These are phyloP conservation scores for Choloepus hoffmanni DNA, from an alignment of 2,113 vertebrate species.

Conservation along the genomic window DNA sequence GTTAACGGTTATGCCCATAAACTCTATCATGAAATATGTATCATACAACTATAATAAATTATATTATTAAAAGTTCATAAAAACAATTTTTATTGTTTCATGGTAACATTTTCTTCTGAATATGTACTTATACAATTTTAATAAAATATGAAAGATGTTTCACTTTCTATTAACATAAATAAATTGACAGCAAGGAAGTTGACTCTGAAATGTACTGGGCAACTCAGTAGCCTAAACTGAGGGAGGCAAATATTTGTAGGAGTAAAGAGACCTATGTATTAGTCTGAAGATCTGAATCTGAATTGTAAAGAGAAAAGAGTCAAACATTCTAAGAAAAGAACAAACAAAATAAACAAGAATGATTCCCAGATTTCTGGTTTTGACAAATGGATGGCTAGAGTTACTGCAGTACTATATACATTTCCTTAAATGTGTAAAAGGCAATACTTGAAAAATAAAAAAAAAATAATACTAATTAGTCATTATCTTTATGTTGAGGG, in stretches of 20 bases:
- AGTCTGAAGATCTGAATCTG: constrained; percentile 13
- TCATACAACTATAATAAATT: not conserved
- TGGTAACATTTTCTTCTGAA: not conserved
- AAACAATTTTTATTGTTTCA: not conserved
- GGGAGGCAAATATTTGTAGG: not conserved
- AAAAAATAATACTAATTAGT: not conserved
- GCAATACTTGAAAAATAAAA: not conserved
- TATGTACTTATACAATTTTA: not conserved
- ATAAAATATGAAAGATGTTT: not conserved
- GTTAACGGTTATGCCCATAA: not conserved
- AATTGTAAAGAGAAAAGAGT: not conserved
- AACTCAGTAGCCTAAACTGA: not conserved
- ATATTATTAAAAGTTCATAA: not conserved
- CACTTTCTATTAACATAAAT: not conserved
- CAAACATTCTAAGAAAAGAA: constrained; percentile 1
- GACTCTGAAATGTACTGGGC: not conserved
- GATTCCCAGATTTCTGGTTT: not conserved
- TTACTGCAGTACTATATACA: not conserved
- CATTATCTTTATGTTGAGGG: not conserved
- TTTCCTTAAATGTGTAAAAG: constrained; percentile 7
- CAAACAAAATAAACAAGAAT: not conserved
- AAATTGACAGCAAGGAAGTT: not conserved
- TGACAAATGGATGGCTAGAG: not conserved
- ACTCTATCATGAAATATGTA: constrained; percentile 24
- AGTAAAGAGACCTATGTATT: not conserved